These are phyloP conservation scores for Pachyramphus minor DNA, from an alignment of 2,113 vertebrate genomes.

Conservation along the genomic window DNA sequence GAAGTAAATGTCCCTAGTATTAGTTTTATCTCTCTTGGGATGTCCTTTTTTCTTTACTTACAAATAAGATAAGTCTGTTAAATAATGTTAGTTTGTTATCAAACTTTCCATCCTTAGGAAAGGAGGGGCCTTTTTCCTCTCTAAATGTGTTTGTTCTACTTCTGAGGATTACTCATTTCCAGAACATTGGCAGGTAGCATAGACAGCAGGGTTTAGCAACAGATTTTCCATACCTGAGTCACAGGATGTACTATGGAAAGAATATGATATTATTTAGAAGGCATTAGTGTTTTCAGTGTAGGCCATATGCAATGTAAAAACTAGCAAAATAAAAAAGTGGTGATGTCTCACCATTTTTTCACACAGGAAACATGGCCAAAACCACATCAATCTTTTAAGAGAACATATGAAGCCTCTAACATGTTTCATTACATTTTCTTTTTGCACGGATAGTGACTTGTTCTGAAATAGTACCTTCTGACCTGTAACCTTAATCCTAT, in stretches of 20 bases:
- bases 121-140: not conserved
- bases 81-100: not conserved
- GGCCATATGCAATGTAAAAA: not conserved
- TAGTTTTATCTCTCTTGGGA: not conserved
- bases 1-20: not conserved
- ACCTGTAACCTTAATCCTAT: not conserved
- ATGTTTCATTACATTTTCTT: not conserved
- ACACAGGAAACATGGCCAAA: not conserved
- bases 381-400: not conserved
- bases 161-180: slow-evolving; percentile 2
- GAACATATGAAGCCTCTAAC: not conserved
- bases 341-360: not conserved
- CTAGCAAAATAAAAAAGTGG: not conserved
- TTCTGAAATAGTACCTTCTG: not conserved
- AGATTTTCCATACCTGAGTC: slow-evolving; percentile 15
- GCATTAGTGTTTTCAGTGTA: not conserved
- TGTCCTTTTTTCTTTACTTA: not conserved
- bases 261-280: not conserved
- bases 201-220: not conserved
- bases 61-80: not conserved
- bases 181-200: not conserved
- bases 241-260: not conserved
- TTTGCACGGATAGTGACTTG: not conserved
- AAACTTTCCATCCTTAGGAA: not conserved
- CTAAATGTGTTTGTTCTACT: not conserved